Evolutionary conservation across 2,888 invertebrate species (phyloP), one percentile per base, ranked within the genome.

Genomic region (Fragum sueziense): DNA sequence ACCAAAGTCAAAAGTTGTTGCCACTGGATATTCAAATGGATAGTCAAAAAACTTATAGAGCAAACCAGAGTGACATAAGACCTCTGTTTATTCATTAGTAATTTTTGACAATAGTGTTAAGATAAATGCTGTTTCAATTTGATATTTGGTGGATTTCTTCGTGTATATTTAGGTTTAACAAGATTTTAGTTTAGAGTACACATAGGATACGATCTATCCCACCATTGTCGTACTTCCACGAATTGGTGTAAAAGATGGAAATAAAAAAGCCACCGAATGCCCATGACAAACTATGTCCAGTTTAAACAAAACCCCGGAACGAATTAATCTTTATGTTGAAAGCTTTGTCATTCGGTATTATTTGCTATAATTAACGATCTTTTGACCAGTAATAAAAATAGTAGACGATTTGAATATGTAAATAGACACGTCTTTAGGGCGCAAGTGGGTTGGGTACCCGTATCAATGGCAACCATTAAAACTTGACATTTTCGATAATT

Each of bases 371-470:
- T 80, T 80, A 80, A 80, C 76, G 80, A 74, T 73, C 31, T 59
- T 74, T 80, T 80, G 80, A 80, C 80, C 80, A 76, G 73, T 74
- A 70, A 74, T 80, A 80, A 80, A 74, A 62, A 52, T 41, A 70
- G 65, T 65, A 73, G 65, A 65, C 41, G 34, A 76, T 80, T 80
- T 80, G 76, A 80, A 80, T 80, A 80, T 80, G 76, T 76, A 80
- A 80, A 76, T 76, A 76, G 41, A 57, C 37, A 57, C 37, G 11
- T 61, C 41, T 71, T 71, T 41, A 27, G 59, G n/a, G 34, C 29
- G 70, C 54, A 22, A 70, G 34, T 37, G 54, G 70, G 34, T 34
- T 33, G 70, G 54, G 59, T 37, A 71, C 71, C 62, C 62, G 52
- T 52, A 62, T 72, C 37, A 54, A 68, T 61, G 27, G 72, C 65